Evolutionary conservation across 2,797 vertebrate species (phyloP).

Genomic region (Macropus fuliginosus): DNA sequence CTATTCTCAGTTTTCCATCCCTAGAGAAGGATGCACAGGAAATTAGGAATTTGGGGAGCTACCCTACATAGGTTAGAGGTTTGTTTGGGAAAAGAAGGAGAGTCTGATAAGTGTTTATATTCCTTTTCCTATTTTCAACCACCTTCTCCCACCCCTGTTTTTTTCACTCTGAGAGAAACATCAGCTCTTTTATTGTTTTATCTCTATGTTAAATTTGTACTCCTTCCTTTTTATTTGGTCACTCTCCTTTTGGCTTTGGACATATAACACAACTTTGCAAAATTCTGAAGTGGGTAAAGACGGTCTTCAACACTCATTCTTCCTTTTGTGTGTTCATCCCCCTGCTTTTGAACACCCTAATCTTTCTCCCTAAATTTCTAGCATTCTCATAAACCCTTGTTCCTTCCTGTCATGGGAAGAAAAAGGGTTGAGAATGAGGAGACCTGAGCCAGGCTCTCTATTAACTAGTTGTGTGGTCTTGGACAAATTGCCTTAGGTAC

Average conservation of each 20-base stretch:
- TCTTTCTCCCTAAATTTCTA: neutral
- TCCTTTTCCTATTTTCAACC: neutral
- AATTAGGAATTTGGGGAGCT: neutral
- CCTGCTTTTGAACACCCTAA: neutral
- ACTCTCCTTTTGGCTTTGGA: neutral
- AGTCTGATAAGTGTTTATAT: neutral
- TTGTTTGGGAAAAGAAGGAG: neutral
- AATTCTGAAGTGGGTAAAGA: neutral
- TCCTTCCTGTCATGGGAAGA: neutral
- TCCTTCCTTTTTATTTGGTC: neutral
- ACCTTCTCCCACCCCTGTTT: neutral
- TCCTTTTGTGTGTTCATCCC: neutral
- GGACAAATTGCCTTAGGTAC: neutral
- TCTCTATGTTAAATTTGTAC: neutral
- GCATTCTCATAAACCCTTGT: neutral
- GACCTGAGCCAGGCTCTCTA: neutral
- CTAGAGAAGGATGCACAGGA: neutral
- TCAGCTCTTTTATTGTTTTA: neutral
- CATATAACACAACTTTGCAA: neutral
- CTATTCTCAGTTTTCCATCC: neutral
- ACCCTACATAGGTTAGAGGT: neutral
- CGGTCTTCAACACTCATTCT: neutral
- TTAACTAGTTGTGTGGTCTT: neutral
- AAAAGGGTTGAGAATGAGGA: neutral
- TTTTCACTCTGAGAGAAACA: neutral